Evolutionary conservation across 1,140 invertebrate genomes (phyloP), one percentile per base, ranked within the genome.

Genomic region (Asbolus verrucosus): DNA sequence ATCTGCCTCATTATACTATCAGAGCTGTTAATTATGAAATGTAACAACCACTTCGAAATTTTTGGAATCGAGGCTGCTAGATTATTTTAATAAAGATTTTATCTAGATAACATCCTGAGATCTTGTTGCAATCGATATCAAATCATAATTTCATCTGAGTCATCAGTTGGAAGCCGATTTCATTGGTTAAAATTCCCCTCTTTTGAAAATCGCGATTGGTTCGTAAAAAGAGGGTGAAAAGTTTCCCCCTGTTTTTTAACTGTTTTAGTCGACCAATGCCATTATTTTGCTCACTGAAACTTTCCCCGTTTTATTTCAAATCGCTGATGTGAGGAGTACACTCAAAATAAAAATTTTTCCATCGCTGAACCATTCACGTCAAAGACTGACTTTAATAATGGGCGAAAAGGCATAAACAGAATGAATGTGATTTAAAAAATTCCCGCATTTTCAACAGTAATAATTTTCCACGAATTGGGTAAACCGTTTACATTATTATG

Each of bases 181-280:
- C 43, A 76, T 76, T 76, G 75, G 75, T 70, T 61, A 66, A 39
- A 41, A 46, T 60, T 69, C 69, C 68, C 72, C 73, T 60, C 66
- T 62, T 73, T 63, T 72, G 13, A 73, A 74, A 71, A 69, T 61
- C 54, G 67, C 65, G 27, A 76, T 76, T 76, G 75, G 72, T 68
- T 73, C 72, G 36, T 71, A 71, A 73, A 74, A 75, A 75, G 70
- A 72, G 72, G 75, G 75, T 72, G 65, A 66, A 69, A 61, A 71
- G 30, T 65, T 73, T 71, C 61, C 72, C 75, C 73, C 69, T 74
- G 70, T 77, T 77, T 77, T 77, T 77, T 77, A 77, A 62, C 46
- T 71, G 69, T 75, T 77, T 77, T 75, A 72, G n/a, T 30, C 54
- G 59, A 66, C 75, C 75, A 77, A 77, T 77, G 38, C 36, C 46